Evolutionary conservation across 2,888 invertebrate genomes (phyloP), one percentile per base, ranked within the genome.

Genomic region (Zonitis immaculata): DNA sequence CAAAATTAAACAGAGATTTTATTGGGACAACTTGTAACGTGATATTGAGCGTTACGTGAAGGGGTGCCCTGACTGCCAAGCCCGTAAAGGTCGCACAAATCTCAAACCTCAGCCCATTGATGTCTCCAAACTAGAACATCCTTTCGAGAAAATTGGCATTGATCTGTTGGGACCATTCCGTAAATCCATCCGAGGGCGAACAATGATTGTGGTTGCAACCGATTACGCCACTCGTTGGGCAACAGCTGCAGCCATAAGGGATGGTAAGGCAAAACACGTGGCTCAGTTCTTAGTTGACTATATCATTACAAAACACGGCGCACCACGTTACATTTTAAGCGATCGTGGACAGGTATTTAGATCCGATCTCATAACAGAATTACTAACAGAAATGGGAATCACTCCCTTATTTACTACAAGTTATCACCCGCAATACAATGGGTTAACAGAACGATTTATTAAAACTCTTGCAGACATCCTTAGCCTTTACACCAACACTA

Each of bases 81-180:
- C 47, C 1, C 5, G 53, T 20, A 59, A 56, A 56, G 55, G 51
- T 1, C 22, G 39, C 26, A 6, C 27, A 2, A 44, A 58, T 20
- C 25, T 32, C 14, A 52, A 54, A 32, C 48, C 51, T 1, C 14
- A 42, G n/a, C 49, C 43, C 0, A 44, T 28, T 2, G 14, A 3
- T 2, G 48, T 48, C n/a, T n/a, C n/a, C n/a, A n/a, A n/a, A n/a
- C n/a, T n/a, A 39, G 14, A 16, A 39, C 59, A 56, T 1, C 51
- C 57, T 0, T 60, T 63, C 39, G 59, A 57, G 22, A 53, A 32
- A 46, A 51, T 51, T 11, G 55, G 52, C 12, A 61, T 64, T 12
- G 63, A 66, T 39, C 18, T 65, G 16, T 50, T 67, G 43, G 65
- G 64, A 6, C 62, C 64, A 0, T 61, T 66, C 51, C 20, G 56